phyloP scores from a whole-genome alignment of 2,113 vertebrate genomes.

The Protomyctophum bolini region DNA sequence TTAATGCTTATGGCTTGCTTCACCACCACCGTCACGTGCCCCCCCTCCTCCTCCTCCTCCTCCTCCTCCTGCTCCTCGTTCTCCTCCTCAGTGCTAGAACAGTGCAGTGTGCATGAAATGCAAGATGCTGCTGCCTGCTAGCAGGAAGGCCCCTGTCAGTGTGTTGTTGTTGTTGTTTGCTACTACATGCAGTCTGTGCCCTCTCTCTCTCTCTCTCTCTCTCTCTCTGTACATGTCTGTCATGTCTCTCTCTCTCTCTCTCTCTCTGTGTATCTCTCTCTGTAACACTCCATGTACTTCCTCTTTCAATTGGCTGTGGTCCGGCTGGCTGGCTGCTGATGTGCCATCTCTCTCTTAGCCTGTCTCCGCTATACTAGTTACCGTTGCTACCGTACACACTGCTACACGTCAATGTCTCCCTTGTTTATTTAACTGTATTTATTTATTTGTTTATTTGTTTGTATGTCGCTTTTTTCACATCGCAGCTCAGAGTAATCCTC shows the following conservation, averaged over 20 bases:
- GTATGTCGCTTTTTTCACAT: slow-evolving; percentile 56
- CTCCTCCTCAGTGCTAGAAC: slow-evolving; percentile 45
- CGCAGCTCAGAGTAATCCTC: slow-evolving; percentile 65
- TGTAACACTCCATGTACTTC: too few relatives aligned
- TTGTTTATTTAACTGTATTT: slow-evolving; percentile 49
- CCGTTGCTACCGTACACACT: slow-evolving; percentile 50
- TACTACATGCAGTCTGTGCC: slow-evolving; percentile 53
- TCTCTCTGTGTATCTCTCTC: background rate
- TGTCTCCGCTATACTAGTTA: slow-evolving; percentile 45
- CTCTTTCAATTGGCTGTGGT: too few relatives aligned
- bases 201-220: slow-evolving; percentile 45
- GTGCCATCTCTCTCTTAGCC: slow-evolving; percentile 32
- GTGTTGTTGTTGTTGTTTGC: slow-evolving; percentile 66
- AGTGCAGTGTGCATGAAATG: slow-evolving; percentile 73
- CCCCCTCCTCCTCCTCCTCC: slow-evolving; percentile 21
- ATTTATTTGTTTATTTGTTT: too few relatives aligned
- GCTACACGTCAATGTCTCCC: slow-evolving; percentile 53
- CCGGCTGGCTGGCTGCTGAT: too few relatives aligned
- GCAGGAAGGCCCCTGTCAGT: slow-evolving; percentile 45
- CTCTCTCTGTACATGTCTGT: slow-evolving; percentile 38
- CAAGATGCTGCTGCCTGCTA: slow-evolving; percentile 61
- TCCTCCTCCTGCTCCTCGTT: slow-evolving; percentile 4
- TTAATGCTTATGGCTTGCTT: slow-evolving; percentile 67
- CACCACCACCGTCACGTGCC: slow-evolving; percentile 36
- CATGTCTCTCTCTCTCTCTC: slow-evolving; percentile 50